Evolutionary conservation across 2,113 vertebrate genomes (phyloP).

Genomic region (Sylvietta virens): DNA sequence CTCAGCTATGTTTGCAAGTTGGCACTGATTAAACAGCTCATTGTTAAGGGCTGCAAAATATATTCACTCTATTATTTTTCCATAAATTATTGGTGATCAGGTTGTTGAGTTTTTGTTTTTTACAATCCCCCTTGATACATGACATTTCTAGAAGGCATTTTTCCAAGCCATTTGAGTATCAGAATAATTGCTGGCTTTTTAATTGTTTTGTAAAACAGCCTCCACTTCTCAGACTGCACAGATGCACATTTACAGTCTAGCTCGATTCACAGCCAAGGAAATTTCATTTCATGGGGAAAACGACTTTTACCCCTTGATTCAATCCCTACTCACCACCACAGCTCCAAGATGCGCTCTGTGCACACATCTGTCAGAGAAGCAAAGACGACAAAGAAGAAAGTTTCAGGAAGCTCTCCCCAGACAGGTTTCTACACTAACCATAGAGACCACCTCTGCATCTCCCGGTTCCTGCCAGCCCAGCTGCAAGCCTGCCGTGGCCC

Average conservation of each 20-base stretch:
- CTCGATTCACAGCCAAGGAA: neutral
- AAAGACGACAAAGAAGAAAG: neutral
- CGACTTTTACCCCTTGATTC: neutral
- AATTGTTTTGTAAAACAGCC: neutral
- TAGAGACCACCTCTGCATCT: constrained; percentile 30
- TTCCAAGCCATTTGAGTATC: neutral
- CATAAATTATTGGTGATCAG: neutral
- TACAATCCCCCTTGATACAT: neutral
- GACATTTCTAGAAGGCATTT: neutral
- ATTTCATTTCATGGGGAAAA: neutral
- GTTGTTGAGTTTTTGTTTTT: neutral
- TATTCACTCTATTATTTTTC: neutral
- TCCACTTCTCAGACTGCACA: neutral
- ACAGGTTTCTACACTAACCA: constrained; percentile 45
- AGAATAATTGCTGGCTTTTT: neutral
- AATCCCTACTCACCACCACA: neutral
- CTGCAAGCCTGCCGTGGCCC: neutral
- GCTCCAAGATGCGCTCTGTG: neutral
- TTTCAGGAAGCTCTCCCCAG: constrained; percentile 49
- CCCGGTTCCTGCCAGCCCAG: constrained; percentile 30
- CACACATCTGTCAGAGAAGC: neutral
- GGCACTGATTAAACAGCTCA: neutral
- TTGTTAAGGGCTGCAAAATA: neutral
- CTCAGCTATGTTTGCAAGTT: neutral
- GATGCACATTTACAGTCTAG: neutral